phyloP scores from a whole-genome alignment of 2,888 invertebrate species.

The Drosophila rellima region DNA sequence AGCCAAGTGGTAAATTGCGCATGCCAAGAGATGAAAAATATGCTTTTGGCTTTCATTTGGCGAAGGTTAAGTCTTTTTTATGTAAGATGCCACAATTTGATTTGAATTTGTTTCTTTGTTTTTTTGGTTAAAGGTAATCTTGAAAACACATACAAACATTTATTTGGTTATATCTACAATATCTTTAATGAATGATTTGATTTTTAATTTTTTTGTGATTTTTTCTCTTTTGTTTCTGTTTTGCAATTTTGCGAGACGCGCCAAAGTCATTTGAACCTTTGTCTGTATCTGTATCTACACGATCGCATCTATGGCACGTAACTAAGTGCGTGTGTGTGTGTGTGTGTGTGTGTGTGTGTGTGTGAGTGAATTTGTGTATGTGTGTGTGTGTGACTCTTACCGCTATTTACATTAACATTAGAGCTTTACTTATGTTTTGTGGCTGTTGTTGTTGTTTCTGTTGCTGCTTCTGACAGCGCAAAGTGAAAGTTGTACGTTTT shows the following conservation, averaged over 20 bases:
- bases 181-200: conserved; percentile 69
- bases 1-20: conserved; percentile 64
- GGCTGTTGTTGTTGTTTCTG: conserved; percentile 27
- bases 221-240: conserved; percentile 36
- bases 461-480: conserved; percentile 75
- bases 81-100: conserved; percentile 78
- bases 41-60: conserved; percentile 54
- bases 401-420: conserved; percentile 81
- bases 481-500: conserved; percentile 71
- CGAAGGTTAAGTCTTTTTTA: conserved; percentile 74
- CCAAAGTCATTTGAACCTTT: conserved; percentile 69
- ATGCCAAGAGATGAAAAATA: conserved; percentile 30
- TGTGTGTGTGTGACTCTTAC: conserved; percentile 67
- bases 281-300: conserved; percentile 68
- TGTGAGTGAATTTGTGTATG: conserved; percentile 38
- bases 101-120: conserved; percentile 66
- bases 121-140: conserved; percentile 40
- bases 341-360: conserved; percentile 10
- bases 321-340: conserved; percentile 49
- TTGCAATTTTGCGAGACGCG: conserved; percentile 62
- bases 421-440: conserved; percentile 68
- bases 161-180: conserved; percentile 41
- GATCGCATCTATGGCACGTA: conserved; percentile 74
- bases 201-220: conserved; percentile 54
- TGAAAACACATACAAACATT: conserved; percentile 24